phyloP scores from a whole-genome alignment of 2,888 invertebrate genomes.

The Eulithis prunata region DNA sequence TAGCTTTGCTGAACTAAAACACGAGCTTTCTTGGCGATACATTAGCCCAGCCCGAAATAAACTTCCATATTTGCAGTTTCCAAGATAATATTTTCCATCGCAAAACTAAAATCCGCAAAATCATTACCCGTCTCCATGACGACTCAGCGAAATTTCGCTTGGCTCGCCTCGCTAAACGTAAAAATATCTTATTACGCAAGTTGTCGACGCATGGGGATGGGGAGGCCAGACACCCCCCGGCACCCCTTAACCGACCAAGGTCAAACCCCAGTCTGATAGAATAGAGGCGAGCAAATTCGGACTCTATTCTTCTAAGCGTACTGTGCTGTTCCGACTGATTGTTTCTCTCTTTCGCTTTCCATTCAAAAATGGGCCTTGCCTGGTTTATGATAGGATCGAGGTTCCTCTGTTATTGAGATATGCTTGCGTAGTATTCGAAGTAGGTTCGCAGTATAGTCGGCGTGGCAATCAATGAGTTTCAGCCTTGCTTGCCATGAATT shows the following conservation, averaged over 20 bases:
- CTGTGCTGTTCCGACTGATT: conserved; percentile 43
- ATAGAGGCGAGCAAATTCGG: conserved; percentile 43
- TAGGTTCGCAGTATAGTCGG: conserved; percentile 54
- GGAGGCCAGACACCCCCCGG: conserved; percentile 64
- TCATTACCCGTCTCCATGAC: conserved; percentile 51
- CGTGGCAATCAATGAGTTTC: conserved; percentile 73
- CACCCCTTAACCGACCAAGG: conserved; percentile 71
- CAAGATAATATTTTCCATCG: conserved; percentile 14
- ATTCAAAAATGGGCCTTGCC: conserved; percentile 43
- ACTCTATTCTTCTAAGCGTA: conserved; percentile 39
- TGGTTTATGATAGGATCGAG: conserved; percentile 42
- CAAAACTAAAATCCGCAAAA: conserved; percentile 44
- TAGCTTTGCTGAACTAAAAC: too few relatives aligned
- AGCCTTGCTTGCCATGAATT: conserved; percentile 65
- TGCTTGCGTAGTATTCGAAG: conserved; percentile 50
- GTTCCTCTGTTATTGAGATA: conserved; percentile 44
- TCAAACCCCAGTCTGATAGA: conserved; percentile 59
- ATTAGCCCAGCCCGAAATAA: conserved; percentile 3
- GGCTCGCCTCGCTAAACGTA: conserved; percentile 53
- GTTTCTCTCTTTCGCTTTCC: conserved; percentile 26
- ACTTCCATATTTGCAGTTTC: conserved; percentile 31
- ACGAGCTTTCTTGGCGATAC: too few relatives aligned
- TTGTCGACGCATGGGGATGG: conserved; percentile 62
- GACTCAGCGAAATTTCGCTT: conserved; percentile 52
- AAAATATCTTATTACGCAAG: conserved; percentile 78